Evolutionary conservation across 2,888 invertebrate genomes (phyloP), one percentile per base, ranked within the genome.

Genomic region (Steinernema carpocapsae): DNA sequence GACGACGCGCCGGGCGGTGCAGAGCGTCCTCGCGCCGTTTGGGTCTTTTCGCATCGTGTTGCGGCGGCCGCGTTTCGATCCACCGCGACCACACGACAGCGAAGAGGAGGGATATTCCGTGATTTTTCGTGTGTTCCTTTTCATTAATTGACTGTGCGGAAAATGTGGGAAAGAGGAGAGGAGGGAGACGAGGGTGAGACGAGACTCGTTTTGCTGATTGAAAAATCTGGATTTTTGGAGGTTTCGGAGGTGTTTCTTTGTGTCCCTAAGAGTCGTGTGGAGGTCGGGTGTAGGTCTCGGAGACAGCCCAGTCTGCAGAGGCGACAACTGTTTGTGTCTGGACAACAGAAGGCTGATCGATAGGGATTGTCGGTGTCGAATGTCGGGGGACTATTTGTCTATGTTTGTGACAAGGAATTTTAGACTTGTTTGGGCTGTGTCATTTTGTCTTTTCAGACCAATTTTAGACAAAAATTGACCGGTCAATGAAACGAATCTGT

Each of bases 141-240:
- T 64, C 64, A 26, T 64, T 64, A 26, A 64, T 64, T 64, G 29
- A 64, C 64, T 64, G 64, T 64, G 32, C 64, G 14, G 64, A 64
- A 26, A 64, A 1, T 64, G 37, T 37, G 37, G 37, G 3, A 6
- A 10, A 10, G 37, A 37, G 37, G 64, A 1, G 17, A 17, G 26
- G 26, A 24, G 3, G 26, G 14, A 22, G 24, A 4, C 4, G 4
- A 4, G 56, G 26, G 22, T 3, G 22, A 4, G 56, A 3, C 19
- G 26, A 64, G 64, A 64, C 64, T 32, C 64, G 64, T 64, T 64
- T 26, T 32, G 24, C 64, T 64, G 14, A 48, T 48, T 48, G 17
- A 4, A 19, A 48, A 19, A 19, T 48, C 48, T 19, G 17, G 48
- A 48, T n/a, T 48, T 19, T 48, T 14, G 19, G 48, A 48, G 48